These are phyloP conservation scores for Clarias batrachus DNA, from an alignment of 2,113 vertebrate species.

Conservation along the genomic window DNA sequence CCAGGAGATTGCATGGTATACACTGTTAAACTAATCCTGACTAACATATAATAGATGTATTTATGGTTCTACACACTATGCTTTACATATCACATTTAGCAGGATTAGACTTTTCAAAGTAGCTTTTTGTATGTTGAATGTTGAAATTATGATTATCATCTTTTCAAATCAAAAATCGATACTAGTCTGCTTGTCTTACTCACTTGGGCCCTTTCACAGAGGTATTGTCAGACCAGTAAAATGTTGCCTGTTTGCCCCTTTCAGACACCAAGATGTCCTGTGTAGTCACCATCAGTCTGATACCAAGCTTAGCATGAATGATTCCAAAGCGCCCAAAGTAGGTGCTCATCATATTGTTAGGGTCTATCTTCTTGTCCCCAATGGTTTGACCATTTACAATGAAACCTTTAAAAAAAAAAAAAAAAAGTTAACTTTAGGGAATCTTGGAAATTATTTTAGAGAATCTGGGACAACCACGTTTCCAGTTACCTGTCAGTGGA, in stretches of 20 bases:
- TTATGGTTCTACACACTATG: neutral
- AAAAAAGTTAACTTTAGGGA: neutral
- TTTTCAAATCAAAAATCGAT: neutral
- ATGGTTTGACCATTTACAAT: slow-evolving; percentile 87
- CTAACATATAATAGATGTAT: neutral
- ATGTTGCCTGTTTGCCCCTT: slow-evolving; percentile 60
- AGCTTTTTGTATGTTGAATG: neutral
- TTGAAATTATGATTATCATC: neutral
- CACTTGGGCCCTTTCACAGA: slow-evolving; percentile 75
- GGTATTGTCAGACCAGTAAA: slow-evolving; percentile 81
- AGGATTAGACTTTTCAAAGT: neutral
- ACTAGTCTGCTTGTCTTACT: slow-evolving; percentile 42
- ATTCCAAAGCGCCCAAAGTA: slow-evolving; percentile 91
- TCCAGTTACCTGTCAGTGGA: slow-evolving; percentile 76
- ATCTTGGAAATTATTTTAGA: too few relatives aligned
- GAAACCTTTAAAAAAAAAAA: slow-evolving; percentile 77
- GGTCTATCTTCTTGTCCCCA: slow-evolving; percentile 78
- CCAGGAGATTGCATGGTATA: neutral
- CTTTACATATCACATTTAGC: neutral
- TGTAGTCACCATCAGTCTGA: slow-evolving; percentile 81
- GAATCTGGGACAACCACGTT: neutral
- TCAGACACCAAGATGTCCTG: slow-evolving; percentile 76
- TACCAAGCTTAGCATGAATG: slow-evolving; percentile 68
- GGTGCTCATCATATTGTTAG: slow-evolving; percentile 71
- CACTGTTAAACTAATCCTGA: neutral